phyloP scores from a whole-genome alignment of 2,888 invertebrate species.

The Silvanus unidentatus region DNA sequence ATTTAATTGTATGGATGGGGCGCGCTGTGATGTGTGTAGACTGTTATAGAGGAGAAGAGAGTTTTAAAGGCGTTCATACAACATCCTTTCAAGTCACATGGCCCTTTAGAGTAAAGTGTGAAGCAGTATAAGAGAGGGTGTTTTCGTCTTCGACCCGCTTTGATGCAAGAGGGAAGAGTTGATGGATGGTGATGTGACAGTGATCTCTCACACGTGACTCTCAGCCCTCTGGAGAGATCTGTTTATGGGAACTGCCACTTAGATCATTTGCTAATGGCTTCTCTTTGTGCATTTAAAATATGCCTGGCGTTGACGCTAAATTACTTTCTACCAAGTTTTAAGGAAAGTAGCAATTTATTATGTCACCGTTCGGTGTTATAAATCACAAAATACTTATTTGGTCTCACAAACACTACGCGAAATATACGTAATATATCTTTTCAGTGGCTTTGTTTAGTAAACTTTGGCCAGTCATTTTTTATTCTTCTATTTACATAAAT shows the following conservation, averaged over 20 bases:
- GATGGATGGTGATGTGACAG: slow-evolving; percentile 42
- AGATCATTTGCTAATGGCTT: slow-evolving; percentile 32
- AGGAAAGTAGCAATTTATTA: slow-evolving; percentile 2
- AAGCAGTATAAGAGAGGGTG: slow-evolving; percentile 1
- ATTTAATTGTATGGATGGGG: slow-evolving; percentile 19
- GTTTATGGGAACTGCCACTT: slow-evolving; percentile 37
- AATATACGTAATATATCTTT: no score
- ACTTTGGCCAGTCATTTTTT: no score
- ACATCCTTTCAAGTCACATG: background rate
- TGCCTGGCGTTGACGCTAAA: slow-evolving; percentile 3
- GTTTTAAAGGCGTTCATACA: background rate
- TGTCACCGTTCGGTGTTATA: slow-evolving; percentile 1
- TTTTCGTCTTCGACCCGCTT: background rate
- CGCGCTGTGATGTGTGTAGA: slow-evolving; percentile 12
- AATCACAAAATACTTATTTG: background rate
- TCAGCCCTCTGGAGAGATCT: slow-evolving; percentile 35
- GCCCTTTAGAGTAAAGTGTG: background rate
- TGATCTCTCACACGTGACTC: slow-evolving; percentile 43
- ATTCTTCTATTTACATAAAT: no score
- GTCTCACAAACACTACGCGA: no score
- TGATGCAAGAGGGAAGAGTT: slow-evolving; percentile 15
- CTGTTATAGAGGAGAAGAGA: slow-evolving; percentile 1
- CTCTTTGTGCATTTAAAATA: slow-evolving; percentile 20
- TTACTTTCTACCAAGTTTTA: slow-evolving; percentile 4
- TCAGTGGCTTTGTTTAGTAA: no score